Percentiles rank a stretch among this genome's conserved stretches.
phyloP scores from a whole-genome alignment of 2,888 invertebrate species.

The Pollenia angustigena region DNA sequence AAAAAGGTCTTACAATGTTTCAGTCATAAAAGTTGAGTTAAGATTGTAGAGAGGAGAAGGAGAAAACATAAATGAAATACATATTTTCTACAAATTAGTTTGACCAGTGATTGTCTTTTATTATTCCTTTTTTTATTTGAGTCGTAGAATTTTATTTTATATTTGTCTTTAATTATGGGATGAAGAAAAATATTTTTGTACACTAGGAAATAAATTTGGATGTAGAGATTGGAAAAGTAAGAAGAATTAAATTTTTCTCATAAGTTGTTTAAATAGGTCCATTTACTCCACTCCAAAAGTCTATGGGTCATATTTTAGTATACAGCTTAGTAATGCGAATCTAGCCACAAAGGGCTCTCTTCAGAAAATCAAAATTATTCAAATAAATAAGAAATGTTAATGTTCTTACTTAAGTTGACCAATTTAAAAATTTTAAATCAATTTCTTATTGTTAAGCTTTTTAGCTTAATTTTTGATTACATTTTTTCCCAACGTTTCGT shows the following conservation, averaged over 20 bases:
- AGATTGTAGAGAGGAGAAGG: neutral
- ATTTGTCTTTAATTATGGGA: constrained; percentile 64
- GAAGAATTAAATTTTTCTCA: neutral
- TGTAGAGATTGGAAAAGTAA: neutral
- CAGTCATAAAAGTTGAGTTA: constrained; percentile 18
- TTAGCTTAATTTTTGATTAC: too few relatives aligned
- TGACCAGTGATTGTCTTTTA: constrained; percentile 72
- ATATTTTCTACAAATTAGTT: constrained; percentile 72
- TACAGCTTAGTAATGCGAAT: too few relatives aligned
- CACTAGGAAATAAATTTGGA: constrained; percentile 8
- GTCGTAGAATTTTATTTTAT: constrained; percentile 45
- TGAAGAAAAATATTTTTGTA: constrained; percentile 32
- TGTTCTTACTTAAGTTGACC: too few relatives aligned
- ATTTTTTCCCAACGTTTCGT: too few relatives aligned
- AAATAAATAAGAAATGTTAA: too few relatives aligned
- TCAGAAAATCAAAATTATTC: too few relatives aligned
- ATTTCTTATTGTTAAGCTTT: too few relatives aligned
- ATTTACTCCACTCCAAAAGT: too few relatives aligned
- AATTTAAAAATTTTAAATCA: too few relatives aligned
- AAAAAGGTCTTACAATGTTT: constrained; percentile 24
- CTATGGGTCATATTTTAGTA: too few relatives aligned
- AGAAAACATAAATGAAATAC: constrained; percentile 24
- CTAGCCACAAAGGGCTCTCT: too few relatives aligned
- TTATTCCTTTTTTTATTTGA: constrained; percentile 59
- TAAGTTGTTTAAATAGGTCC: too few relatives aligned